phyloP scores from a whole-genome alignment of 2,797 vertebrate species.

The Discoglossus pictus region DNA sequence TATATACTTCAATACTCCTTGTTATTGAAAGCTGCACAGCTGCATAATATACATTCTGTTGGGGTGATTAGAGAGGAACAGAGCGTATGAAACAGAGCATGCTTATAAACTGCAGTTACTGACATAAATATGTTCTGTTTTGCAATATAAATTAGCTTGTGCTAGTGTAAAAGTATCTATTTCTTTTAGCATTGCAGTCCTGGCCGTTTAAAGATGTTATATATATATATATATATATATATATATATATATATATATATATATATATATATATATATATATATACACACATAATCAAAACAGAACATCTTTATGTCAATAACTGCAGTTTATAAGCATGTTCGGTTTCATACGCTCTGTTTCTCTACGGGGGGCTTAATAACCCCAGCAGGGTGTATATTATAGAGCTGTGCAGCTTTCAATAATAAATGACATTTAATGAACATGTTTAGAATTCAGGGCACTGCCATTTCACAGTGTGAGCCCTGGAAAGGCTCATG shows the following conservation, averaged over 20 bases:
- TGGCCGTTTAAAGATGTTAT: no score
- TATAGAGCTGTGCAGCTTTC: neutral
- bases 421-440: constrained; percentile 17
- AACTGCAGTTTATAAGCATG: constrained; percentile 9
- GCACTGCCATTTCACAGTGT: neutral
- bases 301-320: neutral
- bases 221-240: no score
- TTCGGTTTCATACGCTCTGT: constrained; percentile 10
- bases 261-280: no score
- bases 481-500: neutral
- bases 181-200: no score
- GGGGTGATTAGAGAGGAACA: constrained; percentile 17
- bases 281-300: no score
- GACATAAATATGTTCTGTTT: neutral
- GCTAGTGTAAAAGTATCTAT: no score
- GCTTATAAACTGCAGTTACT: constrained; percentile 8
- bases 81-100: constrained; percentile 9
- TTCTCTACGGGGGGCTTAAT: constrained; percentile 16
- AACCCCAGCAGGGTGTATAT: constrained; percentile 28
- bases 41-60: constrained; percentile 22
- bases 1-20: no score
- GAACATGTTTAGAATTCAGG: neutral
- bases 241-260: no score
- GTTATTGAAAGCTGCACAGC: neutral
- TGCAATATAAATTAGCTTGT: no score